These are phyloP conservation scores for Bellardia pandia DNA, from an alignment of 2,888 invertebrate genomes.

Conservation along the genomic window DNA sequence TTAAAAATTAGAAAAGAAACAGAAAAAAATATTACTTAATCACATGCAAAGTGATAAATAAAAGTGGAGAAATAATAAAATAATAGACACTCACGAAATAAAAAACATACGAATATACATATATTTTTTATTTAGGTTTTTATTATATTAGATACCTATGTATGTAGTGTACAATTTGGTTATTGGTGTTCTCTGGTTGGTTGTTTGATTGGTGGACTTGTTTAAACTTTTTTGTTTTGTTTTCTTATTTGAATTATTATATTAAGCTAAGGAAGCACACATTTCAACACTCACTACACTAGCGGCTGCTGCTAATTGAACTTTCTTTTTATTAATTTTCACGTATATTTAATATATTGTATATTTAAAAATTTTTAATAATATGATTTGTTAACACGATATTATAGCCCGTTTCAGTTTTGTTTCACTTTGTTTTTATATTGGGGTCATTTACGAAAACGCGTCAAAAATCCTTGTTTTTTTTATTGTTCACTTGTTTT, in stretches of 20 bases:
- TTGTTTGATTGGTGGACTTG: conserved; percentile 4
- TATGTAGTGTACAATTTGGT: neutral
- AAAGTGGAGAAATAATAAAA: conserved; percentile 32
- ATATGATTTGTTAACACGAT: conserved; percentile 22
- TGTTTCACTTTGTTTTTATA: conserved; percentile 60
- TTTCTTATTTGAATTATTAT: conserved; percentile 35
- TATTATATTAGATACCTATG: neutral
- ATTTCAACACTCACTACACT: conserved; percentile 80
- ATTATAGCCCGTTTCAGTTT: conserved; percentile 37
- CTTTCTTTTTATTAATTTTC: conserved; percentile 76
- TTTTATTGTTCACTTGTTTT: conserved; percentile 18
- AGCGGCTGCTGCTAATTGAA: conserved; percentile 78
- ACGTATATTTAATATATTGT: conserved; percentile 6
- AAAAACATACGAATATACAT: conserved; percentile 24
- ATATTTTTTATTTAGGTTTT: neutral
- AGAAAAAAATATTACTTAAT: conserved; percentile 65
- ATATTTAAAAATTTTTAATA: neutral
- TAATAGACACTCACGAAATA: conserved; percentile 28
- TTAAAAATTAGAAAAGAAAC: conserved; percentile 31
- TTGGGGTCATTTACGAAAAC: conserved; percentile 64
- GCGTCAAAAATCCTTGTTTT: conserved; percentile 50
- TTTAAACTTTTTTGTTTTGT: conserved; percentile 16
- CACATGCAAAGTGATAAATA: conserved; percentile 58
- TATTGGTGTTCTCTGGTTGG: conserved; percentile 7
- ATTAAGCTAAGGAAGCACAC: conserved; percentile 71